Evolutionary conservation across 2,888 invertebrate species (phyloP).

Genomic region (Heteromyza rotundicornis): DNA sequence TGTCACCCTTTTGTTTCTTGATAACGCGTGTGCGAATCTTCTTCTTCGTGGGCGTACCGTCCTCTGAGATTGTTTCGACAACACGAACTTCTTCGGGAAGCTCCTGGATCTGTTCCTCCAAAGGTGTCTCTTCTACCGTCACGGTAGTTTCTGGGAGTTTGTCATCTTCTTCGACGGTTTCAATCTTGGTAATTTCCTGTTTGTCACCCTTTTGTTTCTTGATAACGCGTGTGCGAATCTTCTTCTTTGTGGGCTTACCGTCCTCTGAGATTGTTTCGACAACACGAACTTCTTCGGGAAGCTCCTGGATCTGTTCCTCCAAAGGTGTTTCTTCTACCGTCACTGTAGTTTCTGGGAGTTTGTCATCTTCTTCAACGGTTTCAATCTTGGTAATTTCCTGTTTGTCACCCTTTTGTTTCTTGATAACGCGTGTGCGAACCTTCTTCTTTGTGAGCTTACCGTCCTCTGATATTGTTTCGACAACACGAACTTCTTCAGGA

Average conservation of each 20-base stretch:
- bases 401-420: conserved; percentile 42
- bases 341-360: conserved; percentile 37
- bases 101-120: not conserved
- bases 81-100: not conserved
- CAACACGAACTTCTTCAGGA: conserved; percentile 39
- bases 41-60: not conserved
- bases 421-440: conserved; percentile 42
- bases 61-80: not conserved
- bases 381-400: conserved; percentile 46
- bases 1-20: not conserved
- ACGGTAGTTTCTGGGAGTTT: not conserved
- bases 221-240: not conserved
- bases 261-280: not conserved
- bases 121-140: not conserved
- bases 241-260: conserved; percentile 1
- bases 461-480: conserved; percentile 37
- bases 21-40: not conserved
- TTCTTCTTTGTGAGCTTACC: conserved; percentile 37
- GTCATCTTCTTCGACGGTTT: conserved; percentile 1
- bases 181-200: conserved; percentile 3
- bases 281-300: not conserved
- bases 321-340: conserved; percentile 35
- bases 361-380: conserved; percentile 42
- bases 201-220: conserved; percentile 1
- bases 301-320: not conserved